phyloP scores from a whole-genome alignment of 1,140 invertebrate species.

The Zaprionus camerounensis region DNA sequence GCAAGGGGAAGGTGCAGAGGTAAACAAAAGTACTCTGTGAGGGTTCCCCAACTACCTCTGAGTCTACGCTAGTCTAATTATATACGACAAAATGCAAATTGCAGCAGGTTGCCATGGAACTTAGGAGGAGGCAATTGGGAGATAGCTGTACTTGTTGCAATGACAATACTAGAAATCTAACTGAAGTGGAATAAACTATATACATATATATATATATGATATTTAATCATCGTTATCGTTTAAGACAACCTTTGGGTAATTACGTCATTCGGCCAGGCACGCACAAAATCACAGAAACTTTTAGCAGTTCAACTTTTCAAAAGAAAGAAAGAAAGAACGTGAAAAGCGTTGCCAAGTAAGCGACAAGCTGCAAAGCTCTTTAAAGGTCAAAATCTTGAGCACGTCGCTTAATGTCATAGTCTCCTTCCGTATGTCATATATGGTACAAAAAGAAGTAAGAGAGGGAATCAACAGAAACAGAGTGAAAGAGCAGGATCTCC shows the following conservation, averaged over 20 bases:
- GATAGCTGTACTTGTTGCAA: not conserved
- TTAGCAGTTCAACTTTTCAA: not conserved
- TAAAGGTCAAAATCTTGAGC: not conserved
- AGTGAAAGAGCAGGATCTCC: not conserved
- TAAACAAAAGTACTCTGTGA: slow-evolving; percentile 3
- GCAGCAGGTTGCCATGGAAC: slow-evolving; percentile 53
- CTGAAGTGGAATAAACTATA: not conserved
- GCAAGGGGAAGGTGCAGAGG: not conserved
- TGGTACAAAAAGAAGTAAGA: no score
- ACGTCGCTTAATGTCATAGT: not conserved
- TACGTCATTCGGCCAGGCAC: not conserved
- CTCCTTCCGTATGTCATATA: not conserved
- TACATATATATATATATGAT: no score
- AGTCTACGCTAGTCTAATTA: slow-evolving; percentile 22
- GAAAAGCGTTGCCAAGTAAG: not conserved
- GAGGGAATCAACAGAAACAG: not conserved
- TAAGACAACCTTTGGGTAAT: not conserved
- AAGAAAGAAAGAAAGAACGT: not conserved
- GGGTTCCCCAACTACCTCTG: slow-evolving; percentile 11
- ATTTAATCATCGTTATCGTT: not conserved
- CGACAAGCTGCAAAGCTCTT: not conserved
- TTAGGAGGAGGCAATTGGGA: slow-evolving; percentile 69
- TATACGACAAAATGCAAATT: slow-evolving; percentile 31
- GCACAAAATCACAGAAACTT: not conserved
- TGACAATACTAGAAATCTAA: not conserved